Evolutionary conservation across 2,113 vertebrate species (phyloP), one percentile per base, ranked within the genome.

Genomic region (Ifrita kowaldi): DNA sequence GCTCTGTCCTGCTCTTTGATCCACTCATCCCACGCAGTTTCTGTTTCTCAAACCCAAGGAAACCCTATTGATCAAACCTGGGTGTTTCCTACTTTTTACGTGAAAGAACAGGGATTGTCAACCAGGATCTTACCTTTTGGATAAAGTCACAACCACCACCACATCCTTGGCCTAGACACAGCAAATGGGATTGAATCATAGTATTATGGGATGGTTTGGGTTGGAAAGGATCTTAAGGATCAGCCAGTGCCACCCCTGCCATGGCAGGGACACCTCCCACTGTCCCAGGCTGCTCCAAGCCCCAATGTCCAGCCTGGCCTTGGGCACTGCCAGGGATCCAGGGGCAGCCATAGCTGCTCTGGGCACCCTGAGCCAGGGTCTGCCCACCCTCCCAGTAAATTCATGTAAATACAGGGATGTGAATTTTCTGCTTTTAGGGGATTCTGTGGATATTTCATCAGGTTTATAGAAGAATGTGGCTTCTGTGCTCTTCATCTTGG

Each of bases 371-470:
- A 32, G 7, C 63, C 55, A 71, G 13, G 6, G 6, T 32, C 42
- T 88, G 0, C 12, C 17, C 76, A 22, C 6, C 16, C 67, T 73
- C 32, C 0, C 35, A 44, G 2, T 5, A 21, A 71, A 32, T 18
- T 22, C 7, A 9, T 26, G 1, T 9, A 10, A 26, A 47, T 11
- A 22, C 1, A 33, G 5, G 20, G 15, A 20, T 5, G 0, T 7
- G 3, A 12, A 4, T 39, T 89, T 59, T 32, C 10, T 16, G 2
- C 4, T 42, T 10, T 47, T 14, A 28, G 15, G 12, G 7, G 9
- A 10, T 52, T 46, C 27, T 42, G 16, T 30, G 27, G 9, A 2
- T 5, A 1, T 68, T 64, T 19, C 26, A n/a, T 6, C 14, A 30
- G 16, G 6, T 39, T 57, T 55, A 3, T 9, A 41, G 42, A 37